Evolutionary conservation across 2,888 invertebrate species (phyloP).

Genomic region (Dusona sp.): DNA sequence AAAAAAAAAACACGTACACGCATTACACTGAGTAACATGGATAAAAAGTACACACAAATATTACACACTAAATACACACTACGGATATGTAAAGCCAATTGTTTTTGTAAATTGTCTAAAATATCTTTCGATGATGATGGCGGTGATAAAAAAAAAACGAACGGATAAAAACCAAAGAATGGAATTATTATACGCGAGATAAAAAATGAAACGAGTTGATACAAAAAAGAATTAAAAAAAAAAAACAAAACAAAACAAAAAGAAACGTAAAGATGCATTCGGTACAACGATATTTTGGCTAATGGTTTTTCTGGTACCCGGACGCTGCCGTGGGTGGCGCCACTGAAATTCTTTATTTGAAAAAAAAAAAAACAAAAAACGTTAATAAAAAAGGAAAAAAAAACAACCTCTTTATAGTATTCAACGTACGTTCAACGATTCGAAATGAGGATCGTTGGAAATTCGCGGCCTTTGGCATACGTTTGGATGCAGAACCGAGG

Average conservation of each 20-base stretch:
- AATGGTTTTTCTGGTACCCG: slow-evolving; percentile 65
- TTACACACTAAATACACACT: slow-evolving; percentile 79
- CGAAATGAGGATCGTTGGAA: slow-evolving; percentile 68
- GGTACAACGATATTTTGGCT: slow-evolving; percentile 60
- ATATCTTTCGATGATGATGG: slow-evolving; percentile 64
- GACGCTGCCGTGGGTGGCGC: slow-evolving; percentile 68
- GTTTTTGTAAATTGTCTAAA: slow-evolving; percentile 84
- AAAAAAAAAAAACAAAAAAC: slow-evolving; percentile 30
- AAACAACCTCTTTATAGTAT: slow-evolving; percentile 59
- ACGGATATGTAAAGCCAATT: slow-evolving; percentile 85
- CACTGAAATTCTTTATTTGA: slow-evolving; percentile 59
- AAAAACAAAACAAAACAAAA: slow-evolving; percentile 46
- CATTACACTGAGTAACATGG: slow-evolving; percentile 69
- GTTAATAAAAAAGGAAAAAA: slow-evolving; percentile 34
- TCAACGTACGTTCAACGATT: slow-evolving; percentile 69
- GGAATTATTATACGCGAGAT: slow-evolving; percentile 59
- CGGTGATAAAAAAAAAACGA: slow-evolving; percentile 43
- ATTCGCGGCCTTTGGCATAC: slow-evolving; percentile 82
- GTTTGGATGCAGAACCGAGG: slow-evolving; percentile 79
- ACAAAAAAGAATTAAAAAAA: slow-evolving; percentile 38
- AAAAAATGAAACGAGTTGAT: slow-evolving; percentile 54
- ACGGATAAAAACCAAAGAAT: slow-evolving; percentile 35
- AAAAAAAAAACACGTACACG: slow-evolving; percentile 73
- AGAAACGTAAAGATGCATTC: slow-evolving; percentile 56
- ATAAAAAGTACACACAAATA: slow-evolving; percentile 72